These are phyloP conservation scores for Volucella inanis DNA, from an alignment of 2,888 invertebrate species.

Conservation along the genomic window DNA sequence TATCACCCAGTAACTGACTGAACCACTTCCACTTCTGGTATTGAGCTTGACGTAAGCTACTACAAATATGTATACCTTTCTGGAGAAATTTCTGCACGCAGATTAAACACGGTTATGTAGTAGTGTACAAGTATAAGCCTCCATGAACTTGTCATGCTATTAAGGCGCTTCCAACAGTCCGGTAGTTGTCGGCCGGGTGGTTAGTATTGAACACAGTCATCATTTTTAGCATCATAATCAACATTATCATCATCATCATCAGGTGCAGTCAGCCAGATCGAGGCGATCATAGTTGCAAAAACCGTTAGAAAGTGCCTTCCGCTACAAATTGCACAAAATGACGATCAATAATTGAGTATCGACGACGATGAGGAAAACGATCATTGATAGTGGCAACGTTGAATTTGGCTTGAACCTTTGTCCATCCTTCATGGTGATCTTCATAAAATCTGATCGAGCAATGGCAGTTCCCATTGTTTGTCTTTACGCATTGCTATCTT, in stretches of 20 bases:
- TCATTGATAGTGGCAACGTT: conserved; percentile 37
- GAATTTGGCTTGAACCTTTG: conserved; percentile 12
- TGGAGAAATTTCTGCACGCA: conserved; percentile 50
- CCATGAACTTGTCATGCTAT: conserved; percentile 61
- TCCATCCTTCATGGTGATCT: conserved; percentile 26
- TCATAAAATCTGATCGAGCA: conserved; percentile 28
- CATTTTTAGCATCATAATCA: conserved; percentile 1
- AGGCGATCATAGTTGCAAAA: conserved; percentile 18
- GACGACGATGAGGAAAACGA: conserved; percentile 34
- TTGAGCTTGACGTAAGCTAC: conserved; percentile 28
- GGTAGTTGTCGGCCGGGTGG: not conserved
- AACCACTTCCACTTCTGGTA: conserved; percentile 63
- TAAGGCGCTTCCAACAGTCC: conserved; percentile 32
- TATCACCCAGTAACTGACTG: conserved; percentile 73
- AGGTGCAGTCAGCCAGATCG: conserved; percentile 14
- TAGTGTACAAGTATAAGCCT: conserved; percentile 30
- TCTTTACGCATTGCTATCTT: conserved; percentile 50
- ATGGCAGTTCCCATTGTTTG: conserved; percentile 52
- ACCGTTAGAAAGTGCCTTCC: conserved; percentile 54
- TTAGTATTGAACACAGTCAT: not conserved
- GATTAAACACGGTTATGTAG: conserved; percentile 27
- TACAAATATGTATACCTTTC: not conserved
- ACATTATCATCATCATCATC: too few relatives aligned
- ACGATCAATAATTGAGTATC: not conserved
- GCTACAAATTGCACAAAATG: conserved; percentile 21